Evolutionary conservation across 1,140 invertebrate genomes (phyloP), one percentile per base, ranked within the genome.

Genomic region (Bradysia coprophila): DNA sequence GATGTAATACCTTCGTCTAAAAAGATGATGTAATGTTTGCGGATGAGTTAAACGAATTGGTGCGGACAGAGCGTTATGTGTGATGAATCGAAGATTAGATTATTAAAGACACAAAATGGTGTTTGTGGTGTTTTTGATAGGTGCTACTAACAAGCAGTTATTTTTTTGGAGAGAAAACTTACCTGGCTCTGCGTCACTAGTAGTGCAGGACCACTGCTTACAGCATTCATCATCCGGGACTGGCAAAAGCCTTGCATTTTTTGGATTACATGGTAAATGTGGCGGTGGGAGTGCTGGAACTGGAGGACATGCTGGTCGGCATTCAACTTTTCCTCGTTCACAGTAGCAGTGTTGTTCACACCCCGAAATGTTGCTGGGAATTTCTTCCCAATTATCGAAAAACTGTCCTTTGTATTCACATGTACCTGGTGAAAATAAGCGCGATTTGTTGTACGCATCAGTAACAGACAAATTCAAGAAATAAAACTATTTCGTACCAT

Each of bases 341-440:
- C 88, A 92, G 56, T 75, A 85, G 59, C 88, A 93, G 49, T 76
- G 67, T 45, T 83, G 73, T 41, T 88, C 81, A 54, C 88, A 93
- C 38, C 85, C 83, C 49, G 61, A 81, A 66, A 55, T 61, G 38
- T 56, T 53, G 19, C 63, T 54, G 2, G 79, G 79, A 23, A 83
- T 74, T 40, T 73, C 71, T 24, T 73, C 69, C 67, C 74, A 78
- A 53, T 83, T 80, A 16, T 74, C 68, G 42, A 75, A 84, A 47
- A 60, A 62, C 33, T 72, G 59, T 34, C 72, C 77, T 45, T 77
- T 70, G 48, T 80, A 82, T 23, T 63, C 53, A 51, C 81, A 86
- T 1, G 80, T 82, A n/a, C n/a, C n/a, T n/a, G n/a, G n/a, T n/a
- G n/a, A n/a, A n/a, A n/a, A n/a, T n/a, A n/a, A n/a, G n/a, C n/a